A percentile compares a stretch with the other conserved stretches of the same genome.
phyloP scores from a whole-genome alignment of 2,797 vertebrate genomes.

The Lates japonicus region DNA sequence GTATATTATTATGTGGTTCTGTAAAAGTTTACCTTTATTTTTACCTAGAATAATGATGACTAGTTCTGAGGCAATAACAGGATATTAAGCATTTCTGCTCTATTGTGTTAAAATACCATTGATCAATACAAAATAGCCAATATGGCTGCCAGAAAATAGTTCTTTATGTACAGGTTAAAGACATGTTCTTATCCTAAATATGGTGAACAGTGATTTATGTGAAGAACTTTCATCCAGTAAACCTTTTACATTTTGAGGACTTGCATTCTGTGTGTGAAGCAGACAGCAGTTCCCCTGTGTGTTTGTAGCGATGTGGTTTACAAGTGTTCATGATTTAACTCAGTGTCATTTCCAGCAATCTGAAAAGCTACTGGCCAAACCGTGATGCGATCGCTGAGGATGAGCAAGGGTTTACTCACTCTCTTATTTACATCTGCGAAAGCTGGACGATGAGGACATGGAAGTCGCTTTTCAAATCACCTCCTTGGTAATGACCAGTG shows the following conservation, averaged over 20 bases:
- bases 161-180: not conserved
- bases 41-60: not conserved
- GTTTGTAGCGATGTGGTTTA: constrained; percentile 2
- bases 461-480: constrained; percentile 30
- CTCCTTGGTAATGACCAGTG: constrained; percentile 56
- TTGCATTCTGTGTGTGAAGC: not conserved
- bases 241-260: constrained; percentile 2
- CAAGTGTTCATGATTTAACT: constrained; percentile 4
- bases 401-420: not conserved
- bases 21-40: not conserved
- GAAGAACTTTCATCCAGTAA: not conserved
- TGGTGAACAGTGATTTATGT: not conserved
- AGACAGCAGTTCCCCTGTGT: not conserved
- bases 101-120: not conserved
- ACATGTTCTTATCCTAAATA: not conserved
- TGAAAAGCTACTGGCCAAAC: not conserved
- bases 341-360: constrained; percentile 7
- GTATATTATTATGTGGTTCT: not conserved
- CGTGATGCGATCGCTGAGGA: not conserved
- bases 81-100: not conserved
- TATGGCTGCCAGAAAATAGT: not conserved
- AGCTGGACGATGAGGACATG: constrained; percentile 35
- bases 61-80: not conserved
- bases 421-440: constrained; percentile 21
- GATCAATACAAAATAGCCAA: too few species aligned